Conservation (phyloP, 2,888 invertebrate genomes). For the Hecatera dysodea region DNA sequence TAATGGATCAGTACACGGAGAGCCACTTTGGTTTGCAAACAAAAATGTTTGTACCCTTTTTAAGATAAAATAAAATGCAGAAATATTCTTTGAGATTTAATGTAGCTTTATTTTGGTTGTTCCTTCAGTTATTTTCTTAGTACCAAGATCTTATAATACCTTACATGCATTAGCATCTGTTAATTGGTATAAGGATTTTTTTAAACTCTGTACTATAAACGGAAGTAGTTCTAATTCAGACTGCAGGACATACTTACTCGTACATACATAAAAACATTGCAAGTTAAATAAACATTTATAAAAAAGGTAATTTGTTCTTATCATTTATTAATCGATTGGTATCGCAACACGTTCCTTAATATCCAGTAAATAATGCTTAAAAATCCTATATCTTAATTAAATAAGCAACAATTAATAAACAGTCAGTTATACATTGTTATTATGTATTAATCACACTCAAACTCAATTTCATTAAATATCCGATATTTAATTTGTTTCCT, state of each 20-base stretch:
- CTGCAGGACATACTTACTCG: no score
- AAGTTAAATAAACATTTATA: no score
- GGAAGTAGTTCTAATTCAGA: no score
- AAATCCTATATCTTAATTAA: background rate
- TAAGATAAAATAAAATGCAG: slow-evolving; percentile 28
- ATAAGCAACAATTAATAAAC: background rate
- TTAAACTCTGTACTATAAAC: no score
- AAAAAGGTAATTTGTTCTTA: no score
- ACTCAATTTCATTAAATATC: background rate
- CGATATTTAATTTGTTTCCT: background rate
- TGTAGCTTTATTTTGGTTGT: background rate
- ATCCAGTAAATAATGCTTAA: background rate
- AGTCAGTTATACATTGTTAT: no score
- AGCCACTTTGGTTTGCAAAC: slow-evolving; percentile 62
- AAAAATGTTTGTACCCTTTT: slow-evolving; percentile 47
- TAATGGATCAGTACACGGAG: slow-evolving; percentile 63
- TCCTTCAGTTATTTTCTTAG: background rate
- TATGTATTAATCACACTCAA: background rate
- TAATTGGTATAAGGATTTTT: no score
- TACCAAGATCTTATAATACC: no score
- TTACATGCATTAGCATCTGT: no score
- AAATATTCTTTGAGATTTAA: slow-evolving; percentile 11
- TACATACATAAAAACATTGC: no score
- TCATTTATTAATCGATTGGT: no score
- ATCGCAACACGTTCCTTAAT: background rate